Evolutionary conservation across 2,113 vertebrate genomes (phyloP).

Genomic region (Platanista minor): DNA sequence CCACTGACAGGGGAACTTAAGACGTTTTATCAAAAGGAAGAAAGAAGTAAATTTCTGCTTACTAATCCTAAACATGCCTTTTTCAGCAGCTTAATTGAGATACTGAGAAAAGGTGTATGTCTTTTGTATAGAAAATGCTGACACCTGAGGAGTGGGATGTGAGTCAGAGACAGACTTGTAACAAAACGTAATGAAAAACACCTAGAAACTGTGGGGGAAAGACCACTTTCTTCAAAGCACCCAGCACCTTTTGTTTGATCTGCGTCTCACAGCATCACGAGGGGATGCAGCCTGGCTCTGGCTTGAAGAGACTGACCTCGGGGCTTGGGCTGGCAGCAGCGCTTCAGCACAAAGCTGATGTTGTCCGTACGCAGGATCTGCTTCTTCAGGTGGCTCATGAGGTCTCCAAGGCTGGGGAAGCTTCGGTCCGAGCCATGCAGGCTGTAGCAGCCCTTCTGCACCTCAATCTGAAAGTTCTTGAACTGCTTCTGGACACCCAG

Average conservation of each 20-base stretch:
- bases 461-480: slow-evolving; percentile 98
- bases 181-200: background rate
- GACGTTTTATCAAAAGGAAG: background rate
- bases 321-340: slow-evolving; percentile 95
- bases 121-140: background rate
- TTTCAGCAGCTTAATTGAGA: background rate
- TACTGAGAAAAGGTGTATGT: background rate
- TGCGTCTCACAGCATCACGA: background rate
- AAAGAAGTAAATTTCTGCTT: background rate
- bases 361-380: slow-evolving; percentile 94
- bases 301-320: slow-evolving; percentile 82
- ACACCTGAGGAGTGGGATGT: background rate
- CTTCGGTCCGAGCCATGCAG: slow-evolving; percentile 87
- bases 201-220: background rate
- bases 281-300: background rate
- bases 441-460: slow-evolving; percentile 83
- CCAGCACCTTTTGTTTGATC: background rate
- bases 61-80: background rate
- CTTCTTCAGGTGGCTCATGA: slow-evolving; percentile 93
- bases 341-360: slow-evolving; percentile 91
- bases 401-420: slow-evolving; percentile 85
- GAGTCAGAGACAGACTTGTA: background rate
- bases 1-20: background rate
- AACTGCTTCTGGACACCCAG: slow-evolving; percentile 84
- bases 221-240: background rate